These are phyloP conservation scores for Periophthalmus magnuspinnatus DNA, from an alignment of 2,797 vertebrate species.

Conservation along the genomic window DNA sequence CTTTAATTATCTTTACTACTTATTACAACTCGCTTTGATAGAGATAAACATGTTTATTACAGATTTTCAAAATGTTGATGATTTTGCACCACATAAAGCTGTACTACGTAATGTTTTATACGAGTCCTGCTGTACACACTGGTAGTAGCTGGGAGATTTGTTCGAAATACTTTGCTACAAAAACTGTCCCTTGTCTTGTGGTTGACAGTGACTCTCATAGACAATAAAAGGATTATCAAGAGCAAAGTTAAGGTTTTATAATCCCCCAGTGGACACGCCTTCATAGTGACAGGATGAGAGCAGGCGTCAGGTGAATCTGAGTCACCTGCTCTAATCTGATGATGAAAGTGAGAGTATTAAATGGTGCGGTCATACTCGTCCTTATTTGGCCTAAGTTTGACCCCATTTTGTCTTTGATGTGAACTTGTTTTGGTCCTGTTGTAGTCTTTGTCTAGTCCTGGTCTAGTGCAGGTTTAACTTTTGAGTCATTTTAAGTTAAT, in stretches of 20 bases:
- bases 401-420: background rate
- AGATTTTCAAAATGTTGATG: background rate
- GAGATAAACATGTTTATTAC: background rate
- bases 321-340: background rate
- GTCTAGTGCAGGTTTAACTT: background rate
- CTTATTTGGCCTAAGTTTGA: background rate
- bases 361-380: background rate
- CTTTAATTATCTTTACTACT: background rate
- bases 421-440: background rate
- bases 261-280: constrained; percentile 31
- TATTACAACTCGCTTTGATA: background rate
- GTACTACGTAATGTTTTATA: too few species aligned
- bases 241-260: constrained; percentile 6
- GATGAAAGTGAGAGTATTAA: background rate
- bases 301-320: constrained; percentile 12
- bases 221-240: constrained; percentile 12
- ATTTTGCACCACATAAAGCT: too few species aligned
- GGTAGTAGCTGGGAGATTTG: too few species aligned
- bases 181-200: background rate
- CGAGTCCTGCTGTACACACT: too few species aligned
- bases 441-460: background rate
- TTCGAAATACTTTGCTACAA: too few species aligned
- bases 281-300: background rate
- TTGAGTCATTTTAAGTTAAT: background rate
- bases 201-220: background rate